Conservation (phyloP, 2,888 invertebrate genomes). For the Ommatoiulus sabulosus region DNA sequence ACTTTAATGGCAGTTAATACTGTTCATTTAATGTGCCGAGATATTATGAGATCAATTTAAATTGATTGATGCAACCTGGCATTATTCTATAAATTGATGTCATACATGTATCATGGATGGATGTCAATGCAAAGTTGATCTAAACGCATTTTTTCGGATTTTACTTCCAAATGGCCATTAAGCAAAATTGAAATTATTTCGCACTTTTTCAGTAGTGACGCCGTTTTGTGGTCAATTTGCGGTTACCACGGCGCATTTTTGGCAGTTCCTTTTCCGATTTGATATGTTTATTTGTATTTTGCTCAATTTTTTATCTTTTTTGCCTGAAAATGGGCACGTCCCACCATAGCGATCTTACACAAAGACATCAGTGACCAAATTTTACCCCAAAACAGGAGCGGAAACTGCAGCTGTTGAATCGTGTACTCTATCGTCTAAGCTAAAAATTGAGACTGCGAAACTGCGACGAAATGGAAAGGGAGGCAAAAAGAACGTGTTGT, state of each 20-base stretch:
- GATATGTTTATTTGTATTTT: background rate
- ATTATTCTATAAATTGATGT: too few species aligned
- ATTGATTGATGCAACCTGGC: too few species aligned
- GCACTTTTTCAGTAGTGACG: background rate
- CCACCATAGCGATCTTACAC: background rate
- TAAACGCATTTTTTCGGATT: too few species aligned
- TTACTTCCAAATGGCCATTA: background rate
- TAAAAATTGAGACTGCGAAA: background rate
- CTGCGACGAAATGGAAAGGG: background rate
- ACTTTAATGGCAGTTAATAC: too few species aligned
- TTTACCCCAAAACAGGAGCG: background rate
- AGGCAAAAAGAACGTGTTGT: background rate
- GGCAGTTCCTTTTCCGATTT: background rate
- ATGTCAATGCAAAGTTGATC: too few species aligned
- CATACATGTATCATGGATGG: too few species aligned
- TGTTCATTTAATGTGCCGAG: too few species aligned
- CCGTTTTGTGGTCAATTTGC: background rate
- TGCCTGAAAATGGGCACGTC: background rate
- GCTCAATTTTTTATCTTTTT: background rate
- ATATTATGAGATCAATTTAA: too few species aligned
- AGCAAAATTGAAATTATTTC: background rate
- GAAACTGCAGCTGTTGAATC: background rate
- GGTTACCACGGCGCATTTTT: background rate
- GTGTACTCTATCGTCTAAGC: background rate
- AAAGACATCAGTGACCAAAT: background rate